These are phyloP conservation scores for Otolemur garnettii DNA, from an alignment of 2,113 vertebrate species.

Conservation along the genomic window DNA sequence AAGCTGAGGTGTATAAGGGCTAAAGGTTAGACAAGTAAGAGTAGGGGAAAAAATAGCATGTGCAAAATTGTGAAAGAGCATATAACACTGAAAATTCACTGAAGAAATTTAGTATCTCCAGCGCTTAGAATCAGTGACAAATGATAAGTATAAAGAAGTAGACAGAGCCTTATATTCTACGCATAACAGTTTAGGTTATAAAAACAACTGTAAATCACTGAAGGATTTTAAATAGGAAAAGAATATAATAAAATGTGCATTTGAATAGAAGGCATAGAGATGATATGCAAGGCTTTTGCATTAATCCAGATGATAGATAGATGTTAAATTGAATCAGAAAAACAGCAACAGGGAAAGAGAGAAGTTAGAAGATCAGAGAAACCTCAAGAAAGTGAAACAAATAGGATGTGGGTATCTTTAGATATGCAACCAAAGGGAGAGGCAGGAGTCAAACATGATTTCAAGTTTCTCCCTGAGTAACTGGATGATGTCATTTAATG, in stretches of 20 bases:
- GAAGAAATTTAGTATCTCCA: neutral
- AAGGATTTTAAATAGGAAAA: neutral
- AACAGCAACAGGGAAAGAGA: neutral
- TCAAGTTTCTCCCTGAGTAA: conserved; percentile 4
- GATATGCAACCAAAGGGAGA: neutral
- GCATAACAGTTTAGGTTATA: neutral
- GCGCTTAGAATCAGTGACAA: neutral
- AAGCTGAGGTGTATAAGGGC: neutral
- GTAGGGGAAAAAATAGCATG: neutral
- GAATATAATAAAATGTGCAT: neutral
- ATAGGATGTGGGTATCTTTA: neutral
- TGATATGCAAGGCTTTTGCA: neutral
- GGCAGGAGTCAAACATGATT: neutral
- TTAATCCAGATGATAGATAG: neutral
- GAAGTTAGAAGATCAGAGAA: neutral
- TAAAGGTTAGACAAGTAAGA: neutral
- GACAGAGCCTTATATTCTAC: neutral
- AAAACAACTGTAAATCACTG: neutral
- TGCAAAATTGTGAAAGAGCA: neutral
- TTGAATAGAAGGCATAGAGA: neutral
- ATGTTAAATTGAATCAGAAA: neutral
- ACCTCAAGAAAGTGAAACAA: neutral
- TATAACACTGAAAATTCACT: neutral
- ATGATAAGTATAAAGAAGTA: neutral
- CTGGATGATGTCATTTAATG: neutral